These are phyloP conservation scores for Macropodus opercularis DNA, from an alignment of 2,797 vertebrate genomes.

Conservation along the genomic window DNA sequence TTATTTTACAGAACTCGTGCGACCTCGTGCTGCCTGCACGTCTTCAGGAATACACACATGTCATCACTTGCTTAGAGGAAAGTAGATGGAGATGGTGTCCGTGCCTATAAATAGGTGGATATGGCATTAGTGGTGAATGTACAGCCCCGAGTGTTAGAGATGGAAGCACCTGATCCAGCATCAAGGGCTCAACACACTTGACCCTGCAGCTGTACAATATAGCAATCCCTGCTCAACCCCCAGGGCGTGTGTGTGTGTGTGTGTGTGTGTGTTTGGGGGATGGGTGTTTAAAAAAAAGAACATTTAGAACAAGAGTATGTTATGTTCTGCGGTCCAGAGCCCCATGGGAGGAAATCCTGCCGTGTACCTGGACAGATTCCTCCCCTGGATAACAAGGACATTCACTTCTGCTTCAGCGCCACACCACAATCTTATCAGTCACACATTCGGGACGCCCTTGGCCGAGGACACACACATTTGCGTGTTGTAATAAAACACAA, in stretches of 20 bases:
- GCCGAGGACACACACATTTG: conserved; percentile 53
- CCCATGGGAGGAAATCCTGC: conserved; percentile 69
- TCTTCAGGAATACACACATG: too few species aligned
- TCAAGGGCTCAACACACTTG: conserved; percentile 70
- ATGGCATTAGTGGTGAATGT: conserved; percentile 49
- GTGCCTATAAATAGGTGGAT: conserved; percentile 30
- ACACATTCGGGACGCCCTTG: conserved; percentile 64
- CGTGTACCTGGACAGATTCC: conserved; percentile 67
- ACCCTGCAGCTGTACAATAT: conserved; percentile 75
- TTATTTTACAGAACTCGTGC: conserved; percentile 7
- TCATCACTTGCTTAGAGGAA: conserved; percentile 49
- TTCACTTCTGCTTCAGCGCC: conserved; percentile 47
- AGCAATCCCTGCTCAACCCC: conserved; percentile 65
- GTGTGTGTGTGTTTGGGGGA: conserved; percentile 36
- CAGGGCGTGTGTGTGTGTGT: conserved; percentile 35
- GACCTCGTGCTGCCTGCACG: too few species aligned
- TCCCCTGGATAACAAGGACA: conserved; percentile 76
- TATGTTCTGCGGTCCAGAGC: conserved; percentile 53
- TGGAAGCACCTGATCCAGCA: conserved; percentile 73
- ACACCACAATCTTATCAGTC: conserved; percentile 57
- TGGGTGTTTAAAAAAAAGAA: conserved; percentile 58
- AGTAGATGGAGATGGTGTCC: conserved; percentile 45
- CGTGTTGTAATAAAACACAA: conserved; percentile 70
- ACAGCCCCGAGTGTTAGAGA: conserved; percentile 63
- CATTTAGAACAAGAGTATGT: conserved; percentile 66